A percentile compares a stretch with the other conserved stretches of the same genome.
These are phyloP conservation scores for Diachrysia chrysitis DNA, from an alignment of 2,888 invertebrate species.

Conservation along the genomic window DNA sequence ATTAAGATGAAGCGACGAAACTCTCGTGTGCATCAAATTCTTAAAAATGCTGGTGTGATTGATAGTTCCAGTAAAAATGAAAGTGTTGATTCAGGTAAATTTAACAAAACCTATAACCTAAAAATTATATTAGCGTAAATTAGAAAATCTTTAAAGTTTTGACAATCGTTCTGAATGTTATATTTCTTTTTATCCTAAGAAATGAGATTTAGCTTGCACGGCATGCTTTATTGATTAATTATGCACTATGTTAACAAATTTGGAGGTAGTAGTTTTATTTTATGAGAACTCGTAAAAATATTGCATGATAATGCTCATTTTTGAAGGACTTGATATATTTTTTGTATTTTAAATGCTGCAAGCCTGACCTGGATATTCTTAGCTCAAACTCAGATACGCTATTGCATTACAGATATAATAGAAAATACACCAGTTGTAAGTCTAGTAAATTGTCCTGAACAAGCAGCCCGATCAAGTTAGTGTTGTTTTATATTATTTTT, in stretches of 20 bases:
- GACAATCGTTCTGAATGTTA: slow-evolving; percentile 9
- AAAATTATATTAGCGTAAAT: slow-evolving; percentile 5
- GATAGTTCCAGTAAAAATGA: slow-evolving; percentile 1
- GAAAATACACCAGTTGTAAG: slow-evolving; percentile 15
- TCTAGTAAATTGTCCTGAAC: slow-evolving; percentile 11
- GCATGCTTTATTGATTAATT: slow-evolving; percentile 10
- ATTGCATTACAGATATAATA: slow-evolving; percentile 15
- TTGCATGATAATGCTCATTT: slow-evolving; percentile 8
- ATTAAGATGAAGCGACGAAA: slow-evolving; percentile 2
- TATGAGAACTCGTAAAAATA: neutral
- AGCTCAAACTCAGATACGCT: slow-evolving; percentile 8
- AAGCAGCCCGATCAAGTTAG: slow-evolving; percentile 15
- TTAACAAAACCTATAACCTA: slow-evolving; percentile 1
- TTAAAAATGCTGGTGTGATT: slow-evolving; percentile 1
- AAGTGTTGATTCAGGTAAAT: slow-evolving; percentile 2
- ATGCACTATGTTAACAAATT: slow-evolving; percentile 11
- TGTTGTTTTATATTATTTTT: slow-evolving; percentile 13
- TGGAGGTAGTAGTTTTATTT: slow-evolving; percentile 2
- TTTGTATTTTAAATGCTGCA: slow-evolving; percentile 7
- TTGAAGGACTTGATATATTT: slow-evolving; percentile 7
- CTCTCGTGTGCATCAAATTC: slow-evolving; percentile 4
- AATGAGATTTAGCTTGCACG: slow-evolving; percentile 5
- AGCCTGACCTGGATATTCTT: slow-evolving; percentile 3
- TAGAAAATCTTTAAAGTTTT: slow-evolving; percentile 10
- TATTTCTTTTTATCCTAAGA: slow-evolving; percentile 10